Evolutionary conservation across 2,113 vertebrate species (phyloP).

Genomic region (Danio rerio): DNA sequence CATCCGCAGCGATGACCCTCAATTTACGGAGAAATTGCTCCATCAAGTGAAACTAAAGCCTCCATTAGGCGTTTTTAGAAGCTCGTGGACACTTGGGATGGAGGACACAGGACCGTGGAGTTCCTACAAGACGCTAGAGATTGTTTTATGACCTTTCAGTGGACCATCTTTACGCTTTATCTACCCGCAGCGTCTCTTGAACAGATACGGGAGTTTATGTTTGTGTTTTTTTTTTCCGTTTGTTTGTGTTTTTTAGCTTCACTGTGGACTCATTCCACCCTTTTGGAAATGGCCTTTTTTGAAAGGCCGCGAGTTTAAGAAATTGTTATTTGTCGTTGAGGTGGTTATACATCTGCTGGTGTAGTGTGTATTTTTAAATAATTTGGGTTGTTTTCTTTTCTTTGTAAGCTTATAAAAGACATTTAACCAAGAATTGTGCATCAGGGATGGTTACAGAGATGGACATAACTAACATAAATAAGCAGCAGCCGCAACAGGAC

Average conservation of each 20-base stretch:
- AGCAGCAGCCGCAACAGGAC: conserved; percentile 37
- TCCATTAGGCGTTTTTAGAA: not conserved
- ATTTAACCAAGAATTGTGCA: conserved; percentile 27
- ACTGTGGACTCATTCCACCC: conserved; percentile 73
- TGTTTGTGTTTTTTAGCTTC: conserved; percentile 65
- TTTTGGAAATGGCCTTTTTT: conserved; percentile 74
- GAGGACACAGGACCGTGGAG: conserved; percentile 19
- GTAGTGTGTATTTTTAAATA: conserved; percentile 76
- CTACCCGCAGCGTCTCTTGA: conserved; percentile 72
- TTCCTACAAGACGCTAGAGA: conserved; percentile 50
- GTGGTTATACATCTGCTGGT: conserved; percentile 84
- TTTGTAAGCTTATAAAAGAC: conserved; percentile 36
- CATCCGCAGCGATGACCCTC: conserved; percentile 4
- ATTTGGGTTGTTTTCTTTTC: conserved; percentile 54
- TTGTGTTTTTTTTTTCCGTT: conserved; percentile 70
- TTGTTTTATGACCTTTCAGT: conserved; percentile 48
- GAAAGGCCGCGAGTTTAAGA: conserved; percentile 69
- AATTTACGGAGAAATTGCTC: not conserved
- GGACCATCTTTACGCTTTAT: conserved; percentile 41
- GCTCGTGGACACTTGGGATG: not conserved
- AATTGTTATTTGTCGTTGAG: conserved; percentile 75
- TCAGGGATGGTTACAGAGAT: conserved; percentile 46
- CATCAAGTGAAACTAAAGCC: conserved; percentile 7
- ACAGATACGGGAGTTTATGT: conserved; percentile 63
- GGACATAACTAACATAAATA: conserved; percentile 30